phyloP scores from a whole-genome alignment of 2,797 vertebrate species.

The Rousettus madagascariensis region DNA sequence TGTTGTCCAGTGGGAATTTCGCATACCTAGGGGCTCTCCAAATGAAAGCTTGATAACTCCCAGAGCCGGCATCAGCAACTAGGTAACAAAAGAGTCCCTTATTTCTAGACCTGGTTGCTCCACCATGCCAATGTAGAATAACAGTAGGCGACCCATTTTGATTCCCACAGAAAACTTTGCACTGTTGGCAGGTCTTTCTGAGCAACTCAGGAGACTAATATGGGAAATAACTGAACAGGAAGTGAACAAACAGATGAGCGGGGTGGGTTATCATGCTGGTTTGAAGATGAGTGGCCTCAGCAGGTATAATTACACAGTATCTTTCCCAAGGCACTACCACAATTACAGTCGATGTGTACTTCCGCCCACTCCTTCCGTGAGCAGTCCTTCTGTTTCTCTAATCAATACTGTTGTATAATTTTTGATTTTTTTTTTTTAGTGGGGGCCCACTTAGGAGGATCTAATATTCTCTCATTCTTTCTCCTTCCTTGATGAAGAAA shows the following conservation, averaged over 20 bases:
- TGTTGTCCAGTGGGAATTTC: constrained; percentile 70
- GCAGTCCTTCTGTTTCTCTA: constrained; percentile 60
- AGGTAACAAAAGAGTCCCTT: constrained; percentile 82
- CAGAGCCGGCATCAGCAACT: constrained; percentile 62
- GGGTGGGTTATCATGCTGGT: background rate
- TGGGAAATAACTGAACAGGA: constrained; percentile 59
- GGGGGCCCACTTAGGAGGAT: background rate
- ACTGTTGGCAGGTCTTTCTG: constrained; percentile 64
- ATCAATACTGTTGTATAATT: constrained; percentile 45
- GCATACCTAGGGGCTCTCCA: constrained; percentile 74
- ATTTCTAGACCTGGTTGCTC: background rate
- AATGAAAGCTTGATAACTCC: constrained; percentile 77
- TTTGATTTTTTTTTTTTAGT: background rate
- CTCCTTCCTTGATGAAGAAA: constrained; percentile 1
- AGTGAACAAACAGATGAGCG: background rate
- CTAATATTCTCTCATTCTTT: background rate
- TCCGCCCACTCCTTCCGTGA: constrained; percentile 65
- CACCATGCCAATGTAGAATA: constrained; percentile 13
- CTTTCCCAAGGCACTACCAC: constrained; percentile 10
- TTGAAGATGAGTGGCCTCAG: constrained; percentile 24
- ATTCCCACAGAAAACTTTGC: constrained; percentile 80
- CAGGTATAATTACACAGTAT: background rate
- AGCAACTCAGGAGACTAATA: constrained; percentile 68
- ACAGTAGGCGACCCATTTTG: constrained; percentile 56
- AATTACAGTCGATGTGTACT: background rate